Base-by-base conservation (phyloP, 2,888 invertebrate genomes). In the Coelopa pilipes region DNA sequence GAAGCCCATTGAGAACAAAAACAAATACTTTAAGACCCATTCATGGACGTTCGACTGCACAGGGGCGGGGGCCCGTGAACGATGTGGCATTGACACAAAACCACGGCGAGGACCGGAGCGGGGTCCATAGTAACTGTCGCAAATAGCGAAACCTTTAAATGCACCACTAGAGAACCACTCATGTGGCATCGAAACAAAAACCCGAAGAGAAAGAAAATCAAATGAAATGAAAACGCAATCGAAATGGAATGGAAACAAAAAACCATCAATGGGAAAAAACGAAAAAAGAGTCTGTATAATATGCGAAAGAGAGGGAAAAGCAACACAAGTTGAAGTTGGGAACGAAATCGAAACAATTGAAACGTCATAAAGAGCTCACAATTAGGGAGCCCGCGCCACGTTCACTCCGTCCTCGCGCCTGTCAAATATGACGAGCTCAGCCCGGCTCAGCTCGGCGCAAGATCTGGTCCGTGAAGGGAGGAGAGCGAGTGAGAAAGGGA, bases 381-480 rank as follows among this genome's bases (percentile, higher is more conserved):
- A 83, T 83, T 83, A 83, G 80, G 73, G 34, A 72, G 76, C 60
- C 63, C 34, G 49, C 57, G 15, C 34, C 34, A 34, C 34, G 34
- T 34, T 34, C 34, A 2, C 34, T 7, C 7, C 15, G 53, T 59
- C 73, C 76, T 76, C 71, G 66, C 74, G 78, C 81, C 82, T 85
- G 84, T 84, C 84, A 84, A 84, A 83, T 80, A 84, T 84, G 84
- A 84, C 81, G 85, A 81, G 82, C 83, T 71, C 70, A 71, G 46
- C 70, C 13, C 24, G 63, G 63, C 50, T 53, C 70, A 63, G 34
- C 70, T 19, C 45, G 21, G 55, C 65, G 49, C 71, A 62, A 68
- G 45, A 46, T 68, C 34, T 53, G 60, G 49, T 34, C 34, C 34
- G 34, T 7, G 34, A 34, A 7, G 34, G 34, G 34, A 34, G 34